Conservation (phyloP, 1,140 invertebrate species). For the Homalodisca vitripennis region DNA sequence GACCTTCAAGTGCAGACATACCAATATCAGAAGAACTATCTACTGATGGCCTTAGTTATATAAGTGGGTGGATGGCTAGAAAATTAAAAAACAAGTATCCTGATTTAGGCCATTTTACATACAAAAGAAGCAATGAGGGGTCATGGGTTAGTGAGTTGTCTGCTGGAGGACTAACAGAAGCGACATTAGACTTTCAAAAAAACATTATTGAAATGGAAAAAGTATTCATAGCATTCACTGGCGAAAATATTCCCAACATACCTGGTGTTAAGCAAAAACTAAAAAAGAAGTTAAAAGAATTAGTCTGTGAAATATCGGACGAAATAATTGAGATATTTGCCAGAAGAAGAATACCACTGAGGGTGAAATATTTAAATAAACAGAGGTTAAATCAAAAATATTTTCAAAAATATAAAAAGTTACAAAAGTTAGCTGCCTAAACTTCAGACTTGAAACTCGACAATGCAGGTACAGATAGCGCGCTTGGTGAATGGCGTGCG, state of each 20-base stretch:
- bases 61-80: conserved; percentile 11
- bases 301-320: not conserved
- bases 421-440: not conserved
- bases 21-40: not conserved
- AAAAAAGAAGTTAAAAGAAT: not conserved
- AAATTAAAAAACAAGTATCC: conserved; percentile 16
- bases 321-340: not conserved
- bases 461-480: not conserved
- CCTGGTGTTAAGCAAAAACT: not conserved
- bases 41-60: not conserved
- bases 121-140: not conserved
- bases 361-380: not conserved
- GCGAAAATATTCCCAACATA: not conserved
- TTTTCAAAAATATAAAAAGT: not conserved
- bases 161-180: conserved; percentile 2
- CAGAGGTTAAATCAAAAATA: not conserved
- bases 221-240: not conserved
- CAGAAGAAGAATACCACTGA: not conserved
- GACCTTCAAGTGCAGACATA: no score
- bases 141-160: not conserved
- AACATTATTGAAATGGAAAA: not conserved
- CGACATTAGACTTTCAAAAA: not conserved
- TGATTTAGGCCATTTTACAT: not conserved
- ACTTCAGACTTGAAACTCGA: not conserved
- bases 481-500: no score